Base-by-base conservation (phyloP, 2,113 vertebrate genomes). In the Vanacampus margaritifer region DNA sequence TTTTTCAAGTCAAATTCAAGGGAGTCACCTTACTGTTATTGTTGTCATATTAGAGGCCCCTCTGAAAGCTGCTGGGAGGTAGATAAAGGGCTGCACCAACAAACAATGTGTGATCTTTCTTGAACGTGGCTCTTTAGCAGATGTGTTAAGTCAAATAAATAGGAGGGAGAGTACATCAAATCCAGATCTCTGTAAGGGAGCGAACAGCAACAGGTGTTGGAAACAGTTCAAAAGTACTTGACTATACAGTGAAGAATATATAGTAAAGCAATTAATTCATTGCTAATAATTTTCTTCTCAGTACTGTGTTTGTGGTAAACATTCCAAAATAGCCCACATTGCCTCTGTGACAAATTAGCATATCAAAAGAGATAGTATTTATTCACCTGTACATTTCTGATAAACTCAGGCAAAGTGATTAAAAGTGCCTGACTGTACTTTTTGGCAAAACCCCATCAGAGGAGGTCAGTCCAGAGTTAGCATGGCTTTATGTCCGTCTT, bases 81-180 rank as follows among this genome's bases (percentile, higher is more conserved):
- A 72, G 71, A 74, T 64, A 76, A 65, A 59, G 68, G 39, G 21
- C 32, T 70, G 28, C 35, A 13, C 86, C 74, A 84, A 88, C 59
- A 89, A 87, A 85, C 83, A 79, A 17, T 32, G 68, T 84, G 57
- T 71, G 75, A 82, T 85, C 78, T 84, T n/a, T 64, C 35, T 54
- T 65, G 60, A 67, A 63, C 64, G 28, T 51, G 48, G 41, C 60
- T 84, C 68, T 88, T 82, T 83, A 77, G 78, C 87, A 89, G 85
- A 83, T 87, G 87, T 79, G 75, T 85, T 23, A 85, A 78, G 68
- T 61, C 76, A 87, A 87, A 90, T 73, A 89, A 89, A 87, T 68
- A 89, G 1, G 48, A 70, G 26, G 78, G 74, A 67, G 68, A 77
- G 84, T 77, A 70, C 64, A 83, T 87, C 67, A 80, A 81, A 74